phyloP scores from a whole-genome alignment of 2,797 vertebrate species.

The Crenuchus spilurus region DNA sequence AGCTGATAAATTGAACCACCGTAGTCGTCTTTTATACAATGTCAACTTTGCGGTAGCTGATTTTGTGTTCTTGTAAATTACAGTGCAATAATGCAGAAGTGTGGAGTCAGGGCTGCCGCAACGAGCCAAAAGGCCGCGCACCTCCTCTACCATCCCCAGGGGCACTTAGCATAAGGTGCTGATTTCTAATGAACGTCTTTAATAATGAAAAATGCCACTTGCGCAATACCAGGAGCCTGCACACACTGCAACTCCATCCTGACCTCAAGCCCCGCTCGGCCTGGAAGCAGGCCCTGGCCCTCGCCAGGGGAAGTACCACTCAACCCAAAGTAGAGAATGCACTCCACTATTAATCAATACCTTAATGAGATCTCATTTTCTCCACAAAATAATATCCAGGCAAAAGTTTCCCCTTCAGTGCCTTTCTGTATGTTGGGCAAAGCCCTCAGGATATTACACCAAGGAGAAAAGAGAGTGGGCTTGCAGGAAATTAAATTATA shows the following conservation, averaged over 20 bases:
- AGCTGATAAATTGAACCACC: neutral
- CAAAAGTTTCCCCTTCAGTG: slow-evolving; percentile 68
- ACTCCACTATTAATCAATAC: slow-evolving; percentile 83
- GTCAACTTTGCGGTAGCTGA: neutral
- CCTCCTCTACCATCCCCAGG: slow-evolving; percentile 29
- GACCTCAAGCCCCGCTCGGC: slow-evolving; percentile 38
- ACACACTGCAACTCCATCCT: slow-evolving; percentile 58
- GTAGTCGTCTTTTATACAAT: neutral
- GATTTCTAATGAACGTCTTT: slow-evolving; percentile 58
- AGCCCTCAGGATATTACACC: slow-evolving; percentile 68
- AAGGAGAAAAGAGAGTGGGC: slow-evolving; percentile 71
- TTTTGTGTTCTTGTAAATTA: slow-evolving; percentile 15
- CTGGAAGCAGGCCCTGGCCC: slow-evolving; percentile 68
- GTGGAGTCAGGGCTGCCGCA: neutral
- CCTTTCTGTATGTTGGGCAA: slow-evolving; percentile 54
- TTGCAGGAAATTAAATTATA: slow-evolving; percentile 81
- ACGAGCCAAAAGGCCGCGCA: neutral
- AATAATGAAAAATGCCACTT: slow-evolving; percentile 55
- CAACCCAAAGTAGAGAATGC: slow-evolving; percentile 72
- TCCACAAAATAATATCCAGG: slow-evolving; percentile 72
- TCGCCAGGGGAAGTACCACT: slow-evolving; percentile 61
- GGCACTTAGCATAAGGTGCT: slow-evolving; percentile 48
- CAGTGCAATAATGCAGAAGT: slow-evolving; percentile 13
- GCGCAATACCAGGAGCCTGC: slow-evolving; percentile 44
- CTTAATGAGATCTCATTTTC: slow-evolving; percentile 82